Evolutionary conservation across 2,797 vertebrate species (phyloP).

Genomic region (Capromys pilorides): DNA sequence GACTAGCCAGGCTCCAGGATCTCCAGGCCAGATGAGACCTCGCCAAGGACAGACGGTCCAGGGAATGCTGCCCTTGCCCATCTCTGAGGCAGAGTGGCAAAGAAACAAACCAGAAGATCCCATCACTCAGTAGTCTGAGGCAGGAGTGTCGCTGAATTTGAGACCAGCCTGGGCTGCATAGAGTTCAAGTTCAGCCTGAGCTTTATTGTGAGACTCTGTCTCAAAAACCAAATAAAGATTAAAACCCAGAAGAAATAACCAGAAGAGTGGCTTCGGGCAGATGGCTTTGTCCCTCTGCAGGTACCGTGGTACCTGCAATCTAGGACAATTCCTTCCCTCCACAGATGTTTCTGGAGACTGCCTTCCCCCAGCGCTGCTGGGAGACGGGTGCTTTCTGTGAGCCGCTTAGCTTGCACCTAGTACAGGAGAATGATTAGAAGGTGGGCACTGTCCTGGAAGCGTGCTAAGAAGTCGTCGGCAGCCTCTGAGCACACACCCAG

Average conservation of each 20-base stretch:
- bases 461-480: slow-evolving; percentile 74
- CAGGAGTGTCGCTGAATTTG: not conserved
- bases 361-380: not conserved
- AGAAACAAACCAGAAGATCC: not conserved
- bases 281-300: not conserved
- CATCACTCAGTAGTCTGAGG: not conserved
- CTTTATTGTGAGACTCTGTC: not conserved
- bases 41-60: not conserved
- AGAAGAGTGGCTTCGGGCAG: not conserved
- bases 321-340: not conserved
- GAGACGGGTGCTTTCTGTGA: not conserved
- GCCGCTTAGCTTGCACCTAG: not conserved
- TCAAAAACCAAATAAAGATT: not conserved
- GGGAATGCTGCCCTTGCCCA: not conserved
- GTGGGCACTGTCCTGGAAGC: not conserved
- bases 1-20: not conserved
- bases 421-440: not conserved
- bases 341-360: not conserved
- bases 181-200: not conserved
- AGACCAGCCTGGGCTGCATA: not conserved
- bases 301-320: not conserved
- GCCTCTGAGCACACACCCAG: slow-evolving; percentile 71
- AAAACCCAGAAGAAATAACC: not conserved
- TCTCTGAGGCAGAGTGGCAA: not conserved
- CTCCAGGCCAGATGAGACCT: not conserved